Evolutionary conservation across 2,797 vertebrate genomes (phyloP).

Genomic region (Otolemur crassicaudatus): DNA sequence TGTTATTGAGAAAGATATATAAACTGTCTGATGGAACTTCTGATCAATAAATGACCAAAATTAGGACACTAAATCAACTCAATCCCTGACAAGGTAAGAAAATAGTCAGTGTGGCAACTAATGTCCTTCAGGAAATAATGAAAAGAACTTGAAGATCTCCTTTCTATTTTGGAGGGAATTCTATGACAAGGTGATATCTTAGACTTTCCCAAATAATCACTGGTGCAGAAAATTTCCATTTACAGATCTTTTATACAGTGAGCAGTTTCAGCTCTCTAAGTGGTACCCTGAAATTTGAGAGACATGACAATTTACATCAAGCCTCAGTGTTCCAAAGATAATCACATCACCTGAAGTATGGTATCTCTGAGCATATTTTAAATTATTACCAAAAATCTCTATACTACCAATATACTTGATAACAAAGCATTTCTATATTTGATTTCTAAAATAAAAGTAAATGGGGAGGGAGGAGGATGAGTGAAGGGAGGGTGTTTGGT

Average conservation of each 20-base stretch:
- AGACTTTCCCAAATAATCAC: not conserved
- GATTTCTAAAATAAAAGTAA: not conserved
- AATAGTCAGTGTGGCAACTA: not conserved
- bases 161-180: not conserved
- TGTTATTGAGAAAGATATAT: conserved; percentile 44
- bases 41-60: conserved; percentile 24
- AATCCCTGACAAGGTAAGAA: not conserved
- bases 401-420: not conserved
- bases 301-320: conserved; percentile 43
- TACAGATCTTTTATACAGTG: conserved; percentile 5
- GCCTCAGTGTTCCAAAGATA: not conserved
- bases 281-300: conserved; percentile 35
- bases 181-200: not conserved
- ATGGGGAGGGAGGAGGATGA: not conserved
- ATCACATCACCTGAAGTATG: not conserved
- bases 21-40: not conserved
- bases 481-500: no score
- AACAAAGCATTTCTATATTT: not conserved
- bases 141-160: not conserved
- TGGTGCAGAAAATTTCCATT: conserved; percentile 8
- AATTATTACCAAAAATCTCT: not conserved
- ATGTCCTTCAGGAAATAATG: not conserved
- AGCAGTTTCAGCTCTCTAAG: not conserved
- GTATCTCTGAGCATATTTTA: not conserved
- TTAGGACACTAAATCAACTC: conserved; percentile 25